Conservation (phyloP, 2,888 invertebrate genomes). For the Fissipunctia ypsillon region DNA sequence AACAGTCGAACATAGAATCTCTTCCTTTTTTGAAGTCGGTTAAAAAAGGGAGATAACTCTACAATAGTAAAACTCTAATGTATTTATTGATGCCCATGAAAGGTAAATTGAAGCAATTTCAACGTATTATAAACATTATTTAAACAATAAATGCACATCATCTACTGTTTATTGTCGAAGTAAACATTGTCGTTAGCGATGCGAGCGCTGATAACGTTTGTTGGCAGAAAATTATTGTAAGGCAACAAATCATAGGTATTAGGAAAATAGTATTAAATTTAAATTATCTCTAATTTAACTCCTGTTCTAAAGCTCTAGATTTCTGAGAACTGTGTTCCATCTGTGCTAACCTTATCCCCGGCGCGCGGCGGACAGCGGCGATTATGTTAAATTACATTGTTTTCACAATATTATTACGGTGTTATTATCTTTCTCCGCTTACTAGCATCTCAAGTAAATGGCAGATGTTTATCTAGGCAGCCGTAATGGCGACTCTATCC, state of each 20-base stretch:
- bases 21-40: too few relatives aligned
- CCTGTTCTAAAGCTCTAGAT: too few relatives aligned
- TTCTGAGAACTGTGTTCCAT: not conserved
- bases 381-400: slow-evolving; percentile 63
- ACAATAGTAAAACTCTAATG: not conserved
- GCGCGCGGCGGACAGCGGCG: slow-evolving; percentile 11
- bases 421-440: slow-evolving; percentile 57
- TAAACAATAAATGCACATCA: not conserved
- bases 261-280: too few relatives aligned
- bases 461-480: slow-evolving; percentile 51
- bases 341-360: slow-evolving; percentile 25
- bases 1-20: too few relatives aligned
- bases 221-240: too few relatives aligned
- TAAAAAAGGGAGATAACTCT: not conserved
- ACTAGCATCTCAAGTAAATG: slow-evolving; percentile 51
- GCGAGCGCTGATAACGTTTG: too few relatives aligned
- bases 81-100: slow-evolving; percentile 1
- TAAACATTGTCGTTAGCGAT: not conserved
- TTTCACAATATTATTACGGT: slow-evolving; percentile 57
- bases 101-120: not conserved
- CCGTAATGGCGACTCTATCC: slow-evolving; percentile 24
- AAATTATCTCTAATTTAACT: too few relatives aligned
- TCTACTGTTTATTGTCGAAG: not conserved
- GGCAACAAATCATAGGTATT: too few relatives aligned
- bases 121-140: not conserved